Base-by-base conservation (phyloP, 30 jellyfish, hydroid and myxozoan genomes). In the Aurelia coerulea region DNA sequence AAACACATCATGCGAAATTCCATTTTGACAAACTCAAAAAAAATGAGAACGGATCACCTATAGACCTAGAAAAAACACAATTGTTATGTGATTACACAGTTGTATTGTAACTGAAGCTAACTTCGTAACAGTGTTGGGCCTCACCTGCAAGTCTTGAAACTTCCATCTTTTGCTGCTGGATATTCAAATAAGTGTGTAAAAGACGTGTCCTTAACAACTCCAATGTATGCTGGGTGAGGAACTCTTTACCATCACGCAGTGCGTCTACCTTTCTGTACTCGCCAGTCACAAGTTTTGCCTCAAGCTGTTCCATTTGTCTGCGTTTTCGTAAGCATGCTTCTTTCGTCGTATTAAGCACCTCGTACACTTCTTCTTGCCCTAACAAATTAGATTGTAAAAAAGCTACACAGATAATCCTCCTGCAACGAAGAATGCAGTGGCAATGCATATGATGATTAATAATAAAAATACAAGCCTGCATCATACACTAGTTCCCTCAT, bases 221-320 rank as follows among this genome's bases (percentile, higher is more conserved):
- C 68, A 58, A 58, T 2, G 68, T 58, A 58, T 58, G 29, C 68
- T 2, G 8, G 18, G 68, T 58, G 4, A 58, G 68, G 7, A 58
- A 58, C 68, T 58, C 68, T 18, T 58, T 58, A 2, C 68, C 68
- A 8, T 58, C 68, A 58, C 68, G 68, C 68, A 58, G 29, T 58
- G 7, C 68, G 7, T 58, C 68, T 2, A 2, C 29, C 29, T 58
- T 18, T 58, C 7, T 58, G 68, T 58, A 58, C 3, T 58, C 68
- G 5, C 68, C 13, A 58, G 68, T 58, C 10, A 58, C 7, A 15
- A 58, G 29, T 9, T 58, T 58, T 18, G 10, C 68, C 7, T 18
- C 29, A 3, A 58, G 68, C 7, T 2, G 68, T 58, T 58, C 68
- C 68, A 58, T 2, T 3, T 1, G 68, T 58, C 7, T 58, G 68